Conservation (phyloP, 1,140 invertebrate genomes). For the Zophobas morio region DNA sequence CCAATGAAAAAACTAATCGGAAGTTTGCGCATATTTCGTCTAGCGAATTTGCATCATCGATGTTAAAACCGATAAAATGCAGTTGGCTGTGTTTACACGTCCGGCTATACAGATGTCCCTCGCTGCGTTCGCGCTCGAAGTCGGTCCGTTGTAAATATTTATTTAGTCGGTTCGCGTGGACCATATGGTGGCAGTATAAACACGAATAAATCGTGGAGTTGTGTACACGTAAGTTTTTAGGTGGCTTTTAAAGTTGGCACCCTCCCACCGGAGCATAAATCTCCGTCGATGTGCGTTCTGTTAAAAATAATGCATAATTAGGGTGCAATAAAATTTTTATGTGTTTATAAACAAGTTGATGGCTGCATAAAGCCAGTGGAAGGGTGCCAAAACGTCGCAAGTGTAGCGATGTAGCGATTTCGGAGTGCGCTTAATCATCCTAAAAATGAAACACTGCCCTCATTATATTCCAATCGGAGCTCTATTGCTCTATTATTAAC, state of each 20-base stretch:
- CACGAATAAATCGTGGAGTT: slow-evolving; percentile 30
- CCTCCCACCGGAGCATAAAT: not conserved
- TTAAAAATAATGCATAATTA: slow-evolving; percentile 38
- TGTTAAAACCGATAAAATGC: not conserved
- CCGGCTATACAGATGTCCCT: no score
- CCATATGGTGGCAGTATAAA: slow-evolving; percentile 23
- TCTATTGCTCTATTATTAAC: slow-evolving; percentile 38
- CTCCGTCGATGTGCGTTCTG: not conserved
- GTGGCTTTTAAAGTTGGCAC: slow-evolving; percentile 31
- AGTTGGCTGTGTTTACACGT: not conserved
- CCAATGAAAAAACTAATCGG: not conserved
- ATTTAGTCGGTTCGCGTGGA: slow-evolving; percentile 9
- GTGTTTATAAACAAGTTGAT: slow-evolving; percentile 13
- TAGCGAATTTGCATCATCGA: not conserved
- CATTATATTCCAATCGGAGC: slow-evolving; percentile 16
- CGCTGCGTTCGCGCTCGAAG: no score
- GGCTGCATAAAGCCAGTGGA: not conserved
- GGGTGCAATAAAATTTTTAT: slow-evolving; percentile 25
- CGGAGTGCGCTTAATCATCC: not conserved
- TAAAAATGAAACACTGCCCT: slow-evolving; percentile 9
- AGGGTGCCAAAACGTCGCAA: slow-evolving; percentile 1
- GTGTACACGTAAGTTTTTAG: slow-evolving; percentile 12
- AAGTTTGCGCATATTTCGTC: not conserved
- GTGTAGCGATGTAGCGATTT: not conserved
- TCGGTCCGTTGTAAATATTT: slow-evolving; percentile 17